Evolutionary conservation across 1,140 invertebrate species (phyloP).

Genomic region (Trissolcus basalis): DNA sequence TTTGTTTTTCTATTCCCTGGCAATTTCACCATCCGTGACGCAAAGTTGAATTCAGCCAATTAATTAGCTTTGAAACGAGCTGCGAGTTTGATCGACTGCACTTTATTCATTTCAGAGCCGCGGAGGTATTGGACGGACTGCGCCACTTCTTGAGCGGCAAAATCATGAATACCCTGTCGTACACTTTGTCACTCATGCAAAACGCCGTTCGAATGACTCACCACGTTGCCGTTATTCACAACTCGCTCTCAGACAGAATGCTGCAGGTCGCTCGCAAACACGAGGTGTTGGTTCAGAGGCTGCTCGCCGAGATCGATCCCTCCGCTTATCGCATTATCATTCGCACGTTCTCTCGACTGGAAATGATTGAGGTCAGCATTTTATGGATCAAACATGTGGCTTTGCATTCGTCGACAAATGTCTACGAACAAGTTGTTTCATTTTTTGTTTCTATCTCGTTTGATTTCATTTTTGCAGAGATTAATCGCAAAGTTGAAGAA

Average conservation of each 20-base stretch:
- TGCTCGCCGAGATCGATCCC: constrained; percentile 63
- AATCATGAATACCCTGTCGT: constrained; percentile 62
- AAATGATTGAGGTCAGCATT: constrained; percentile 61
- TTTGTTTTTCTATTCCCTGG: constrained; percentile 3
- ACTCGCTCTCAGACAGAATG: constrained; percentile 57
- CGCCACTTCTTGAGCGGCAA: constrained; percentile 59
- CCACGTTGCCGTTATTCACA: constrained; percentile 65
- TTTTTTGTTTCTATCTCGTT: constrained; percentile 10
- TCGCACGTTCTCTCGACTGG: constrained; percentile 60
- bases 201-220: constrained; percentile 63
- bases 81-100: background rate
- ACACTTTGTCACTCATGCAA: constrained; percentile 61
- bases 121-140: constrained; percentile 61
- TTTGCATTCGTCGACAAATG: too few relatives aligned
- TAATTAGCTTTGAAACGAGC: constrained; percentile 14
- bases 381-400: too few relatives aligned
- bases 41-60: constrained; percentile 31
- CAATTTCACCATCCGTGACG: too few relatives aligned
- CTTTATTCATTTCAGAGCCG: constrained; percentile 56
- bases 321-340: constrained; percentile 61
- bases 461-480: constrained; percentile 39
- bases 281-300: constrained; percentile 57
- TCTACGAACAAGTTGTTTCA: constrained; percentile 2
- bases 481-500: constrained; percentile 41
- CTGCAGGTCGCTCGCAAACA: constrained; percentile 61